These are phyloP conservation scores for Todus mexicanus DNA, from an alignment of 2,797 vertebrate genomes.

Conservation along the genomic window DNA sequence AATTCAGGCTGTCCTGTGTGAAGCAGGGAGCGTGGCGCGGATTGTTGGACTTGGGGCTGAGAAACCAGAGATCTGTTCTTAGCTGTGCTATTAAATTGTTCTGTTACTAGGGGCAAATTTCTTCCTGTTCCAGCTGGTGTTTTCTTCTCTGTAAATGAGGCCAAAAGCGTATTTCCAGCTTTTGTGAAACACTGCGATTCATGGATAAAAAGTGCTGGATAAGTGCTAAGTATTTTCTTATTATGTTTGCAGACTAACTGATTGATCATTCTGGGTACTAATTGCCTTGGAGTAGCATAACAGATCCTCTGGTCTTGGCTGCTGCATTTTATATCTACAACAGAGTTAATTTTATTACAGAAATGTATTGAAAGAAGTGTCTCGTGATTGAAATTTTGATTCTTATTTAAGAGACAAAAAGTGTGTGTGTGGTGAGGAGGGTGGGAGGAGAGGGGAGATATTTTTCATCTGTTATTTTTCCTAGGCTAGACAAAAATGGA, in stretches of 20 bases:
- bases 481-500: constrained; percentile 15
- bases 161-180: background rate
- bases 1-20: background rate
- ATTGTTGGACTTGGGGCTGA: background rate
- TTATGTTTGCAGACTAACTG: constrained; percentile 39
- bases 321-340: constrained; percentile 46
- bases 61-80: background rate
- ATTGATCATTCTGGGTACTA: constrained; percentile 38
- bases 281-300: constrained; percentile 37
- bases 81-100: constrained; percentile 16
- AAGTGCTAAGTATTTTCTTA: constrained; percentile 60
- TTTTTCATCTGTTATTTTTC: constrained; percentile 60
- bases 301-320: constrained; percentile 32
- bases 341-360: constrained; percentile 55
- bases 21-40: background rate
- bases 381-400: constrained; percentile 35
- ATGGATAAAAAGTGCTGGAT: constrained; percentile 29
- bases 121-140: constrained; percentile 22
- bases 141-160: background rate
- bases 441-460: background rate
- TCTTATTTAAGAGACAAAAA: constrained; percentile 25
- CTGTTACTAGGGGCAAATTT: background rate
- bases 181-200: constrained; percentile 27
- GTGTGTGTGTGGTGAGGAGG: background rate
- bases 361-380: constrained; percentile 25